Evolutionary conservation across 2,888 invertebrate genomes (phyloP), one percentile per base, ranked within the genome.

Genomic region (Morinoia aosen): DNA sequence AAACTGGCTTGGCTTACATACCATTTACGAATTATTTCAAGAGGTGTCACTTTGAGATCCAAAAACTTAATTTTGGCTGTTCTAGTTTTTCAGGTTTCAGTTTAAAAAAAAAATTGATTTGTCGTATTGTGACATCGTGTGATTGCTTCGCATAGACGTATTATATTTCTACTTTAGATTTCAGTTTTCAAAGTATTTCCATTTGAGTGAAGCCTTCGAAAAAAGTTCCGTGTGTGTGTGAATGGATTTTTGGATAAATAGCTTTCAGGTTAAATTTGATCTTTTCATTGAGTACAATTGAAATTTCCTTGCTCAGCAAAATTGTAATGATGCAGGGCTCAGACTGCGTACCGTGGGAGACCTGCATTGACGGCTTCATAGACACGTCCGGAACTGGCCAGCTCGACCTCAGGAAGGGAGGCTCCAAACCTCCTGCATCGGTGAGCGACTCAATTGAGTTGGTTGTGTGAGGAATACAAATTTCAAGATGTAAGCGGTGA

Each of bases 321-420:
- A 19, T 25, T 76, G 19, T 33, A 25, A 25, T 33, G 76, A 33
- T 76, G 76, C 64, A 95, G 95, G 58, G 64, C 40, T 95, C 95
- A 19, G 90, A 88, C 88, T 96, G 96, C 93, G 96, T 96, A 7
- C 96, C 95, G 11, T 57, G 40, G 64, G n/a, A 19, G 11, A 95
- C 95, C n/a, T 96, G 96, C 58, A 40, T 76, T 40, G 58, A 91
- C 11, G 96, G 95, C 25, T 88, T 56, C 61, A 96, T 96, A 11
- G 94, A 96, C 95, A 96, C 95, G 16, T 95, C 96, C 5, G 96
- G 96, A 4, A n/a, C 88, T 40, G 91, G 91, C 11, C 95, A 88
- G 4, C 33, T 96, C 76, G 95, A 96, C 58, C 40, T 64, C 12
- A 94, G 96, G 40, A 95, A 19, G 12, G 10, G 10, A 10, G 61